phyloP scores from a whole-genome alignment of 37 sponge, comb jelly and placozoan species.

The Eunapius fragilis region DNA sequence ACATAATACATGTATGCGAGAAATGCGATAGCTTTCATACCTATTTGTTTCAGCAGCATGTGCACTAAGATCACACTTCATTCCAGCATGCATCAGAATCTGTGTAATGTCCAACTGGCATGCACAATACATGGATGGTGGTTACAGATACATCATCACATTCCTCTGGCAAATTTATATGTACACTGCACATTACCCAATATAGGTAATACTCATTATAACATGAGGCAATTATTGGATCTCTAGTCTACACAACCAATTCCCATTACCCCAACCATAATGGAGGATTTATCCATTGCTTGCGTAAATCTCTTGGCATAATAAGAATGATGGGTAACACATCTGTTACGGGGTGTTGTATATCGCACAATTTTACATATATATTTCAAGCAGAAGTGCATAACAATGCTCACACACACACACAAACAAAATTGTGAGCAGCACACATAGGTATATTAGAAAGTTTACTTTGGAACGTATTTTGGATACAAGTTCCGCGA shows the following conservation, averaged over 20 bases:
- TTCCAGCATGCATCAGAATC: conserved; percentile 55
- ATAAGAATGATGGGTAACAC: too few species aligned
- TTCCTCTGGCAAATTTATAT: neutral
- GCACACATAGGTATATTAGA: neutral
- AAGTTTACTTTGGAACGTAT: conserved; percentile 39
- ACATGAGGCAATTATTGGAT: neutral
- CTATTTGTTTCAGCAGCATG: conserved; percentile 52
- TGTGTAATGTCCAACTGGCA: conserved; percentile 47
- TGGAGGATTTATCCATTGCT: too few species aligned
- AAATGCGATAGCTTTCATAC: neutral
- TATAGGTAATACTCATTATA: neutral
- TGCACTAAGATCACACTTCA: conserved; percentile 54
- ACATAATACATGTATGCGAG: neutral
- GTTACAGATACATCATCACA: neutral
- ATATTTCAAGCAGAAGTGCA: too few species aligned
- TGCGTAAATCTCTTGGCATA: too few species aligned
- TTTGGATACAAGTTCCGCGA: conserved; percentile 17
- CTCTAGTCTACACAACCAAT: too few species aligned
- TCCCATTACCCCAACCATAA: too few species aligned
- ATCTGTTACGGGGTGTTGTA: too few species aligned
- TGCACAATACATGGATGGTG: neutral
- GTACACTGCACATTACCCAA: neutral
- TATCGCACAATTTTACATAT: neutral
- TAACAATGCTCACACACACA: neutral
- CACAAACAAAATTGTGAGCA: neutral